Conservation (phyloP, 2,888 invertebrate genomes). For the Drosophila anomelani region DNA sequence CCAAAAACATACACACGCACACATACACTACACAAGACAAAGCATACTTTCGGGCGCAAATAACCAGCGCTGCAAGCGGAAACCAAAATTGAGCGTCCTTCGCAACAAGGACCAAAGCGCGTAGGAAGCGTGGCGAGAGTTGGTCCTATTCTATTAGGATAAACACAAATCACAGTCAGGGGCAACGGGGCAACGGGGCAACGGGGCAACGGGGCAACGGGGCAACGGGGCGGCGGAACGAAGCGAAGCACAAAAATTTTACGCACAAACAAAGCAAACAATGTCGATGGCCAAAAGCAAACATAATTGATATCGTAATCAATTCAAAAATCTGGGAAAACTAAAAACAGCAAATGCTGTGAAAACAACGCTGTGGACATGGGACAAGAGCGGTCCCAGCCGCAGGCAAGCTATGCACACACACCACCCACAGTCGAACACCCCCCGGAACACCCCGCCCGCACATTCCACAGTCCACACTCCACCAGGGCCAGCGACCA, state of each 20-base stretch:
- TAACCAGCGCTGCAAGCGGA: constrained; percentile 67
- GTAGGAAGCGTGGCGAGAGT: constrained; percentile 12
- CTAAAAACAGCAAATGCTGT: constrained; percentile 78
- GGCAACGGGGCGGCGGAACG: not conserved
- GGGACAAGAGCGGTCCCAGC: constrained; percentile 39
- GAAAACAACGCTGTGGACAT: constrained; percentile 58
- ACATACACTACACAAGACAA: constrained; percentile 57
- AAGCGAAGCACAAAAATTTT: constrained; percentile 55
- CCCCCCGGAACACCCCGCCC: constrained; percentile 24
- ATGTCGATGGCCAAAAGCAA: constrained; percentile 74
- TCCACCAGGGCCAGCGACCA: constrained; percentile 10
- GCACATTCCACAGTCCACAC: constrained; percentile 11
- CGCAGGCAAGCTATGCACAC: constrained; percentile 72
- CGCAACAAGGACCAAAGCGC: constrained; percentile 15
- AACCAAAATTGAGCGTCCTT: constrained; percentile 58
- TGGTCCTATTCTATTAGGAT: constrained; percentile 66
- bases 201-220: constrained; percentile 6
- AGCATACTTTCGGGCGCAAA: constrained; percentile 78
- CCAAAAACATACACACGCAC: not conserved
- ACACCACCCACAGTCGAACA: constrained; percentile 40
- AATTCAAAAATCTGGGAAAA: constrained; percentile 81
- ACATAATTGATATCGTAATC: constrained; percentile 83
- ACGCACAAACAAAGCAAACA: constrained; percentile 75
- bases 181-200: not conserved
- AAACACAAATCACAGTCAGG: constrained; percentile 59